Percentiles rank a stretch among this genome's conserved stretches.
phyloP scores from a whole-genome alignment of 2,113 vertebrate species.

The Patagioenas fasciata region DNA sequence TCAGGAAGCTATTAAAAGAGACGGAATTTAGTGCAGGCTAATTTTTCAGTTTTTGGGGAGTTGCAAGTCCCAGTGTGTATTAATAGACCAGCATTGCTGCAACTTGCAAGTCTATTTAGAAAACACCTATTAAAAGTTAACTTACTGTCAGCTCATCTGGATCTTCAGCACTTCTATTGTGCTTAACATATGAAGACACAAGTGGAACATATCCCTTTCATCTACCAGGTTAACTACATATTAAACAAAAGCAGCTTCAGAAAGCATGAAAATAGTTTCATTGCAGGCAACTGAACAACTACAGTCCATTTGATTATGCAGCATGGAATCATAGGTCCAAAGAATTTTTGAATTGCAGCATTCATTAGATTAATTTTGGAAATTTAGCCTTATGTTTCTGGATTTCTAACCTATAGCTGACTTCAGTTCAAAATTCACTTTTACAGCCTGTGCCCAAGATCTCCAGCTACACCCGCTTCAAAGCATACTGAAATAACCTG shows the following conservation, averaged over 20 bases:
- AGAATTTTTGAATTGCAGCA: not conserved
- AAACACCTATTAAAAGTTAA: not conserved
- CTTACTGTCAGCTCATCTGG: not conserved
- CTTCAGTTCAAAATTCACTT: not conserved
- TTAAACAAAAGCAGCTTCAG: not conserved
- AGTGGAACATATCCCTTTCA: not conserved
- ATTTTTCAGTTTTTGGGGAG: not conserved
- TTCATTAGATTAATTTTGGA: not conserved
- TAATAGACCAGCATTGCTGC: not conserved
- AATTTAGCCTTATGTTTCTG: not conserved
- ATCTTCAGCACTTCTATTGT: not conserved
- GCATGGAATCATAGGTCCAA: not conserved
- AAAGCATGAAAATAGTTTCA: not conserved
- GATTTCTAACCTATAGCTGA: not conserved
- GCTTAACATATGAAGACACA: not conserved
- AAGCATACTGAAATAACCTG: not conserved
- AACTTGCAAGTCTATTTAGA: not conserved
- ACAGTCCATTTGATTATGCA: not conserved
- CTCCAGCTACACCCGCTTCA: not conserved
- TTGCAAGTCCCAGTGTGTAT: not conserved
- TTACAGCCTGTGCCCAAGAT: not conserved
- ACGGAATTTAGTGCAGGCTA: not conserved
- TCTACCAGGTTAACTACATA: not conserved
- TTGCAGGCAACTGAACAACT: not conserved
- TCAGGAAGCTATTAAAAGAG: not conserved